Percentiles rank a stretch among this genome's conserved stretches.
Conservation (phyloP, 2,888 invertebrate genomes). For the Gandaritis pyraliata region DNA sequence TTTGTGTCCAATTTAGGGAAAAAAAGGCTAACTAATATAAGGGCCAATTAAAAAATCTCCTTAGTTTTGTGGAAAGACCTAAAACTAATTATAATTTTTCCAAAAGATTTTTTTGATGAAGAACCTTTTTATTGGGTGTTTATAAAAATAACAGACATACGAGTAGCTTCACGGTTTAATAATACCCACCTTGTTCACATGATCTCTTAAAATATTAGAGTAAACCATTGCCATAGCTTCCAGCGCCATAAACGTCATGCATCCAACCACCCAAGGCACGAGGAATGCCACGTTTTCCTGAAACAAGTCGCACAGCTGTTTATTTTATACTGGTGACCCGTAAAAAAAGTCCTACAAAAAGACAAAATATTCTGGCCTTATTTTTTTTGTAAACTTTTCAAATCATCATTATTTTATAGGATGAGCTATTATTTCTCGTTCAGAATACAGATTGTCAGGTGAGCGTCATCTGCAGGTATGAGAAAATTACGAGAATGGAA, state of each 20-base stretch:
- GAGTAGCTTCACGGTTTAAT: background rate
- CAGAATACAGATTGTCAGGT: conserved; percentile 14
- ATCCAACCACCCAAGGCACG: conserved; percentile 91
- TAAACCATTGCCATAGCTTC: conserved; percentile 93
- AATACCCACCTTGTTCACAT: conserved; percentile 89
- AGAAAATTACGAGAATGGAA: conserved; percentile 17
- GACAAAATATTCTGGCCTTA: background rate
- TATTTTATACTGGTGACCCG: background rate
- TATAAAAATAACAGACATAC: too few species aligned
- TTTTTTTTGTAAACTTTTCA: conserved; percentile 13
- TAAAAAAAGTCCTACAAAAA: conserved; percentile 6
- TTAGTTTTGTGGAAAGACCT: too few species aligned
- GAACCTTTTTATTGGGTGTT: too few species aligned
- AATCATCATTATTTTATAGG: conserved; percentile 19
- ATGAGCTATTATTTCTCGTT: conserved; percentile 13
- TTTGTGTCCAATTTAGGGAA: too few species aligned
- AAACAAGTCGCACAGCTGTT: conserved; percentile 47
- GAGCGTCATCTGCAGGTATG: conserved; percentile 20
- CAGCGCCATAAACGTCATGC: conserved; percentile 91
- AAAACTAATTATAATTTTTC: too few species aligned
- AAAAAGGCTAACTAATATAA: too few species aligned
- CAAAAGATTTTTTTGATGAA: too few species aligned
- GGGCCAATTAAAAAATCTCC: too few species aligned
- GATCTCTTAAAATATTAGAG: conserved; percentile 91
- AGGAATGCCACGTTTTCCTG: conserved; percentile 90